Evolutionary conservation across 2,797 vertebrate species (phyloP).

Genomic region (Crenichthys baileyi): DNA sequence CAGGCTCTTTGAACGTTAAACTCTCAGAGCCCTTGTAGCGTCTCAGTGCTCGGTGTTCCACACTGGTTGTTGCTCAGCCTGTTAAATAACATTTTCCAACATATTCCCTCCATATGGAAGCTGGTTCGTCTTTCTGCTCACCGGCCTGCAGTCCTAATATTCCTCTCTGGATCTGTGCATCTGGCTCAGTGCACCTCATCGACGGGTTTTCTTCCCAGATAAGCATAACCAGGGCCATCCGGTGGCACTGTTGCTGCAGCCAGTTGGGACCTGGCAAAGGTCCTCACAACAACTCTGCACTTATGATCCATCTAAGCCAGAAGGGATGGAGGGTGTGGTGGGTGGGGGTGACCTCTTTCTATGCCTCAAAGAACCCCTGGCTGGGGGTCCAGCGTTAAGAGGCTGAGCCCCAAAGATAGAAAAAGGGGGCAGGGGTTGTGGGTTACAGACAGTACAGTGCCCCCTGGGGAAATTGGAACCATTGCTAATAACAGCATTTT

Average conservation of each 20-base stretch:
- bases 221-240: constrained; percentile 82
- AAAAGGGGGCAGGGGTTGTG: constrained; percentile 23
- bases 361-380: constrained; percentile 78
- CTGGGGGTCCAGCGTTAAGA: constrained; percentile 70
- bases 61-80: constrained; percentile 33
- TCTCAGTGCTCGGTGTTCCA: constrained; percentile 45
- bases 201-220: constrained; percentile 80
- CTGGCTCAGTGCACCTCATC: constrained; percentile 57
- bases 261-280: constrained; percentile 69
- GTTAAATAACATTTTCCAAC: constrained; percentile 54
- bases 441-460: constrained; percentile 50
- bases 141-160: constrained; percentile 67
- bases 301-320: constrained; percentile 72
- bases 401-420: constrained; percentile 70
- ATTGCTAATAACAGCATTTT: constrained; percentile 43
- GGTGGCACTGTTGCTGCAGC: constrained; percentile 64
- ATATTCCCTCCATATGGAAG: constrained; percentile 37
- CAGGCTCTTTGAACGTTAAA: constrained; percentile 81
- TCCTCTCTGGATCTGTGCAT: constrained; percentile 65
- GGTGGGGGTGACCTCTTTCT: constrained; percentile 51
- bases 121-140: constrained; percentile 56
- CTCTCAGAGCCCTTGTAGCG: constrained; percentile 56
- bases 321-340: constrained; percentile 4
- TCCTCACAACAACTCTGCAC: constrained; percentile 75
- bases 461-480: constrained; percentile 57